These are phyloP conservation scores for Anas georgica DNA, from an alignment of 2,797 vertebrate genomes.

Conservation along the genomic window DNA sequence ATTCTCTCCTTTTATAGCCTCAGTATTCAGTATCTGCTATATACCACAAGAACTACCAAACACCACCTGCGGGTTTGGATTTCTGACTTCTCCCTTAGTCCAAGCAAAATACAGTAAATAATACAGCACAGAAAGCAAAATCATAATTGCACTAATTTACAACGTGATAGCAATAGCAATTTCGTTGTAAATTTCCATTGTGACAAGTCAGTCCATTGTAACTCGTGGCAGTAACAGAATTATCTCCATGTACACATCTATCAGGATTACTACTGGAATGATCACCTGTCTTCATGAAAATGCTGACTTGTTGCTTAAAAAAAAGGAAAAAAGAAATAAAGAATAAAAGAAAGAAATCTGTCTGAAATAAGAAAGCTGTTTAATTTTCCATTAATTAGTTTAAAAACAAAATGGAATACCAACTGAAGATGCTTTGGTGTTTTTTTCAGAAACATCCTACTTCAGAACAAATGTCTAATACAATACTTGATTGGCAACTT, in stretches of 20 bases:
- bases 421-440: neutral
- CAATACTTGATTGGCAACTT: neutral
- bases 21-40: neutral
- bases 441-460: neutral
- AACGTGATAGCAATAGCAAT: neutral
- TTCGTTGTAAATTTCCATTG: neutral
- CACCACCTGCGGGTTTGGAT: neutral
- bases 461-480: neutral
- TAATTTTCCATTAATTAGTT: neutral
- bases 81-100: neutral
- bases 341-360: neutral
- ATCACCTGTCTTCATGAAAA: neutral
- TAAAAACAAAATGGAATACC: neutral
- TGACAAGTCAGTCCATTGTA: neutral
- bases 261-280: neutral
- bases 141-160: neutral
- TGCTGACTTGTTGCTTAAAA: neutral
- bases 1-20: neutral
- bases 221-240: neutral
- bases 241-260: neutral
- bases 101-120: neutral
- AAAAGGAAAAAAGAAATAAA: fast-evolving
- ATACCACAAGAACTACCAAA: neutral
- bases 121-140: neutral
- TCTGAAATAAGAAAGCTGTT: neutral